Conservation (phyloP, 2,797 vertebrate species). For the Aldrovandia affinis region DNA sequence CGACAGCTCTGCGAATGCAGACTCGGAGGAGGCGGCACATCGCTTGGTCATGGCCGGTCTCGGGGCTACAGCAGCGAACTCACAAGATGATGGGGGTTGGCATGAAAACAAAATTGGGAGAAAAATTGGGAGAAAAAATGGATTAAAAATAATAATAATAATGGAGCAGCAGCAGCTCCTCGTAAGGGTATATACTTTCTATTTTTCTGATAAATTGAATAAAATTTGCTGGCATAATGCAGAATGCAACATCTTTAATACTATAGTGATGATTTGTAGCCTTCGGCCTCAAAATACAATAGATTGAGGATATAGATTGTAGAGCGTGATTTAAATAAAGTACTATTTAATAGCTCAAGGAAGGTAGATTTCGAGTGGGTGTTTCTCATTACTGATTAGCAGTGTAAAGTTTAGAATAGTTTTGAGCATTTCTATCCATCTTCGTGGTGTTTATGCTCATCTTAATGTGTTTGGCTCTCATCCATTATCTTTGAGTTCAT, state of each 20-base stretch:
- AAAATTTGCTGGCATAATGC: background rate
- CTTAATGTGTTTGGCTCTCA: background rate
- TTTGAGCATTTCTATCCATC: background rate
- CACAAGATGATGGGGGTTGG: too few relatives aligned
- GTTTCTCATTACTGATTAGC: conserved; percentile 9
- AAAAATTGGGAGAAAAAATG: too few relatives aligned
- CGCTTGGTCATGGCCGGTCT: too few relatives aligned
- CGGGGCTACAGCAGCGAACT: too few relatives aligned
- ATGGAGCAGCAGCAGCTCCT: background rate
- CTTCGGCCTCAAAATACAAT: background rate
- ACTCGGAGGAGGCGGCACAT: too few relatives aligned
- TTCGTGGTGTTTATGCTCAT: background rate
- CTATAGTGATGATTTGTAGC: conserved; percentile 19
- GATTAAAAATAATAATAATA: too few relatives aligned
- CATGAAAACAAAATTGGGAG: too few relatives aligned
- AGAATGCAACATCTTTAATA: conserved; percentile 34
- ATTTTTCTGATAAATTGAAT: background rate
- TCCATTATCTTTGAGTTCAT: conserved; percentile 7
- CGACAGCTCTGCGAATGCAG: too few relatives aligned
- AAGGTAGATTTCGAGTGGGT: background rate
- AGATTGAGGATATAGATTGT: conserved; percentile 8
- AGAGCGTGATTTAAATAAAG: conserved; percentile 27
- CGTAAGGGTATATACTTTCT: background rate
- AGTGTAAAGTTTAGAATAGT: background rate
- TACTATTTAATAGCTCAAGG: conserved; percentile 16